Base-by-base conservation (phyloP, 2,113 vertebrate species). In the Panthera tigris region DNA sequence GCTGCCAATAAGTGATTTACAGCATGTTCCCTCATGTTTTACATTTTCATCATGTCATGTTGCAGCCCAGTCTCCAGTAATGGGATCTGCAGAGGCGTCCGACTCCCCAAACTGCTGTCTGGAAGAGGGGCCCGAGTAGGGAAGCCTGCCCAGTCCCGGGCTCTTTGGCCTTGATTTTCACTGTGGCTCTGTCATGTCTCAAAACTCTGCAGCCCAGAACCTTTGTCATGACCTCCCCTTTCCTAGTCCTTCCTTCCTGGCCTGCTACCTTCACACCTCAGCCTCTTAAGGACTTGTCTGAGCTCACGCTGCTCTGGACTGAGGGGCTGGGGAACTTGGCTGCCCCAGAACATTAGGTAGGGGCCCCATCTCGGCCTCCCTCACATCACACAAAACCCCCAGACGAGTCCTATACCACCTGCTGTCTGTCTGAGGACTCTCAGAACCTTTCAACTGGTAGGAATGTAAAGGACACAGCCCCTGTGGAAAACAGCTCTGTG, bases 1-100 rank as follows among this genome's bases (percentile, higher is more conserved):
- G 96, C 98, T 98, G 98, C 98, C 98, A 98, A 97, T 98, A 98
- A 99, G 97, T 98, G 98, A 99, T 98, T 98, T 98, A 98, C 97
- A 98, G 96, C 97, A 97, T 98, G 98, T 98, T 98, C 97, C 96
- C 97, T 98, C 97, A 86, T 98, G 98, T 98, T 98, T 98, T 98
- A 98, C 98, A 98, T 98, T 98, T 98, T 98, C 97, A 97, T 98
- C 98, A 98, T 98, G 98, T 98, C 93, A 79, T 98, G 97, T 97
- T 96, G 93, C 98, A 96, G 98, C 96, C 98, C 91, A 94, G 92
- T 98, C 98, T 97, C 95, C 97, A 94, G 96, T 97, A 98, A 98
- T 98, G 98, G 97, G 95, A 98, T 98, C 98, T 98, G 90, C 79
- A 76, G 92, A 86, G 94, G 74, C 9, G 13, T n/a, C 98, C 25